Evolutionary conservation across 2,888 invertebrate genomes (phyloP).

Genomic region (Megamerina dolium): DNA sequence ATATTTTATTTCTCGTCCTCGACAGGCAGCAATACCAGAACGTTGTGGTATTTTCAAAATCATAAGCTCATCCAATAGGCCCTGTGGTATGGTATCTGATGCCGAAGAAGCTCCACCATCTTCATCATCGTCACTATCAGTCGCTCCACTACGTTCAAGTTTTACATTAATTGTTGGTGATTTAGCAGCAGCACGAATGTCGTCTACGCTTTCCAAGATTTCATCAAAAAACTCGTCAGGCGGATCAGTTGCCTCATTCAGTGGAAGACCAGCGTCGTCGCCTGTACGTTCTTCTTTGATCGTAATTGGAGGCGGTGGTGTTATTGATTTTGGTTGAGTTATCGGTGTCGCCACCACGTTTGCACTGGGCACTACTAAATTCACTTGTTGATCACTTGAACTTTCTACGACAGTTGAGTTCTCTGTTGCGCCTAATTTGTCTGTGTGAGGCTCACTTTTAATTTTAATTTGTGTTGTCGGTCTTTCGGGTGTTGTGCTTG

Average conservation of each 20-base stretch:
- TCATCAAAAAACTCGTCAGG: conserved; percentile 11
- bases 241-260: conserved; percentile 4
- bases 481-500: too few species aligned
- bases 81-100: background rate
- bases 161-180: background rate
- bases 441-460: too few species aligned
- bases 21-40: conserved; percentile 12
- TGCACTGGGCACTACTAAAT: too few species aligned
- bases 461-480: too few species aligned
- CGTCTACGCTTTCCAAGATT: conserved; percentile 5
- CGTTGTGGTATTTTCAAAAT: conserved; percentile 20
- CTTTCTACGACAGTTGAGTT: background rate
- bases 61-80: too few species aligned
- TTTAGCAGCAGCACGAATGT: conserved; percentile 5
- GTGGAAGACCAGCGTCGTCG: too few species aligned
- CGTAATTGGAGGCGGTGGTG: too few species aligned
- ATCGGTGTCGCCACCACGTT: too few species aligned
- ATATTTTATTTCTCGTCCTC: conserved; percentile 21
- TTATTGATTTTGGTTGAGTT: background rate
- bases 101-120: background rate
- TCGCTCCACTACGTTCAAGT: background rate
- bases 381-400: too few species aligned
- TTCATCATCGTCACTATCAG: background rate
- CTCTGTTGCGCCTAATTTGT: too few species aligned
- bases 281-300: too few species aligned